These are phyloP conservation scores for Cyaniris semiargus DNA, from an alignment of 2,888 invertebrate species.

Conservation along the genomic window DNA sequence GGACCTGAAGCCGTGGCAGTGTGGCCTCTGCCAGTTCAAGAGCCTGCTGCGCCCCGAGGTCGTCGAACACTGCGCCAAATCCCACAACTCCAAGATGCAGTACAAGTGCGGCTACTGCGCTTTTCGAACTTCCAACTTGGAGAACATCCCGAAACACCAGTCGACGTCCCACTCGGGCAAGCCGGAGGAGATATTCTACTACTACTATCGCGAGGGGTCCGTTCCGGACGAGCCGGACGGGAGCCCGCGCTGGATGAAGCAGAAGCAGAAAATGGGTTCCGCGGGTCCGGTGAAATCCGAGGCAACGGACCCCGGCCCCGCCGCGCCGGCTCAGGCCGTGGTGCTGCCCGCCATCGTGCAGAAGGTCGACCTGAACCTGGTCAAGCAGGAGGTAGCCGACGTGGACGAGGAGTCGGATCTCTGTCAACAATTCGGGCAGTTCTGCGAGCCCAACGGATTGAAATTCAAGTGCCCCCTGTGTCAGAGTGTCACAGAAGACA, in stretches of 20 bases:
- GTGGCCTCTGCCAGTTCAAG: constrained; percentile 84
- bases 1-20: constrained; percentile 85
- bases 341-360: constrained; percentile 37
- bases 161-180: constrained; percentile 77
- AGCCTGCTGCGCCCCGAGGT: constrained; percentile 82
- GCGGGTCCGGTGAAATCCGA: constrained; percentile 56
- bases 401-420: constrained; percentile 47
- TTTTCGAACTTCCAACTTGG: constrained; percentile 75
- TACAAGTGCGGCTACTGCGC: constrained; percentile 86
- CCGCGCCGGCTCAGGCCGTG: constrained; percentile 33
- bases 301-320: constrained; percentile 38
- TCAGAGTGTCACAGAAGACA: constrained; percentile 77
- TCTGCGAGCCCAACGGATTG: constrained; percentile 76
- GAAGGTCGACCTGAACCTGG: constrained; percentile 57
- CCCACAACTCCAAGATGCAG: constrained; percentile 84
- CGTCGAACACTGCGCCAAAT: constrained; percentile 77
- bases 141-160: constrained; percentile 82
- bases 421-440: constrained; percentile 57
- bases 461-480: constrained; percentile 83
- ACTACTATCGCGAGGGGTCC: constrained; percentile 76
- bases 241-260: constrained; percentile 61
- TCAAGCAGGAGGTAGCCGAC: constrained; percentile 58
- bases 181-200: constrained; percentile 65
- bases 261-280: constrained; percentile 50
- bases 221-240: constrained; percentile 58